Conservation (phyloP, 2,888 invertebrate species). For the Cosmorhoe ocellata region DNA sequence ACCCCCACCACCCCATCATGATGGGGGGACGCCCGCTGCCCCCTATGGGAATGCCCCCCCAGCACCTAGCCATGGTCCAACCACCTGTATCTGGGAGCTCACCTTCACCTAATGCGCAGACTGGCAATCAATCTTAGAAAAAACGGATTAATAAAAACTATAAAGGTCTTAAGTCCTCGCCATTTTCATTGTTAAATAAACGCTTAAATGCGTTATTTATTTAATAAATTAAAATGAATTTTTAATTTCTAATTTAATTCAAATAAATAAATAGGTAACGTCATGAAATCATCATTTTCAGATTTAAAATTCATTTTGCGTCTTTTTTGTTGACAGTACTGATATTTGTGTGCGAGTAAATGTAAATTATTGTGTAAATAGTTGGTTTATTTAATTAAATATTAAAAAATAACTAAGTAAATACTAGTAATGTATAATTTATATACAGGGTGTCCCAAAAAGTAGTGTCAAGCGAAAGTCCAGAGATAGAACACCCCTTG, state of each 20-base stretch:
- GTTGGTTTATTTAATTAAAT: constrained; percentile 30
- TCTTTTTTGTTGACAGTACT: constrained; percentile 32
- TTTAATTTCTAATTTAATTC: no score
- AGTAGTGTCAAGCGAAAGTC: no score
- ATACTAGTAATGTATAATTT: no score
- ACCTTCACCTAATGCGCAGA: constrained; percentile 70
- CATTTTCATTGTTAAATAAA: no score
- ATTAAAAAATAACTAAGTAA: constrained; percentile 20
- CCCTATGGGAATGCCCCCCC: constrained; percentile 74
- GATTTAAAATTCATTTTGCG: not conserved
- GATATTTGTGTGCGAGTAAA: constrained; percentile 21
- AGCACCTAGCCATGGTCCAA: constrained; percentile 67
- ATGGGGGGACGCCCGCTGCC: constrained; percentile 76
- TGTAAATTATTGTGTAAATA: constrained; percentile 62
- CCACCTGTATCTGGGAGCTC: constrained; percentile 67
- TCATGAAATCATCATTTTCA: no score
- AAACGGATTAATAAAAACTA: not conserved
- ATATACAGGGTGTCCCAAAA: no score
- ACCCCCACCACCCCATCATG: constrained; percentile 81
- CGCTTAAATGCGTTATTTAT: no score
- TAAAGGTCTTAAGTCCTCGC: no score
- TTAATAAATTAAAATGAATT: no score
- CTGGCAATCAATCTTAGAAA: constrained; percentile 49
- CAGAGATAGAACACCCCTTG: no score
- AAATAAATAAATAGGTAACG: no score